Evolutionary conservation across 2,888 invertebrate species (phyloP), one percentile per base, ranked within the genome.

Genomic region (Caradrina clavipalpis): DNA sequence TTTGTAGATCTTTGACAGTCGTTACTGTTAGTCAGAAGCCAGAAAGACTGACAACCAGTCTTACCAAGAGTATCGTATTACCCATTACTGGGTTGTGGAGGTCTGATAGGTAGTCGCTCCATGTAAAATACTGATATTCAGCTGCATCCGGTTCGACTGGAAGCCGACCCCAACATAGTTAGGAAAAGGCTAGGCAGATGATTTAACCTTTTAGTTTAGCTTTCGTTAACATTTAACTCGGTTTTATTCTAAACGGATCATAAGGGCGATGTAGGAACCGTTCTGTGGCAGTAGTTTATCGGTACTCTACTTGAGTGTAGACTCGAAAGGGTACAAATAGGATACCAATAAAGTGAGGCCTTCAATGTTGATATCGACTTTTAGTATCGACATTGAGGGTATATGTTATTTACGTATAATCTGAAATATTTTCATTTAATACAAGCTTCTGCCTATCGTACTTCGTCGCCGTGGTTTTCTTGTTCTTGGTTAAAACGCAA

Each of bases 181-280:
- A n/a, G n/a, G n/a, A n/a, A n/a, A n/a, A n/a, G n/a, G n/a, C n/a
- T n/a, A n/a, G n/a, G n/a, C n/a, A n/a, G n/a, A n/a, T n/a, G n/a
- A n/a, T n/a, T n/a, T n/a, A 53, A 72, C 72, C 72, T 69, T 71
- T 19, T 2, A n/a, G 17, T 26, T 17, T 1, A 57, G 7, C n/a
- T 11, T 69, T 53, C 11, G 17, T 1, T 26, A 62, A 49, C 21
- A 73, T 63, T 45, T 19, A 26, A 42, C 54, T 22, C 19, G 5
- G 2, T 42, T 55, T 67, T 50, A 8, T 73, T 19, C 15, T 65
- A 17, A 45, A 73, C 50, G 74, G 65, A 39, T 71, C 74, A 71
- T 64, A 56, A 73, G 49, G 19, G 31, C 26, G 21, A n/a, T 62
- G 26, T 49, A 42, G 49, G 62, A 47, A 11, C 21, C 19, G 22